A percentile compares a stretch with the other conserved stretches of the same genome.
Conservation (phyloP, 2,113 vertebrate genomes). For the Rhinoptilus africanus region DNA sequence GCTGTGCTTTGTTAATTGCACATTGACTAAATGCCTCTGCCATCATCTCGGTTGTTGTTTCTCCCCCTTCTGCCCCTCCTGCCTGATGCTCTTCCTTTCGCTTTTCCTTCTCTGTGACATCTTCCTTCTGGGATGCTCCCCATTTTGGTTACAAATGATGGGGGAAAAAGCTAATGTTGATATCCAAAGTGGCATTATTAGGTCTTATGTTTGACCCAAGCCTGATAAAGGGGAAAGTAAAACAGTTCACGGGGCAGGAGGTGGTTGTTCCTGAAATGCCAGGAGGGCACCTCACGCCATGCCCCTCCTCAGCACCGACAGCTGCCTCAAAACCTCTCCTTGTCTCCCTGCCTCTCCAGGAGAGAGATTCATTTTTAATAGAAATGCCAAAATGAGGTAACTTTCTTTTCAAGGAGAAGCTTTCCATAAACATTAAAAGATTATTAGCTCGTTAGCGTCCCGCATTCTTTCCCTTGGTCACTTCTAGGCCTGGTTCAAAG, state of each 20-base stretch:
- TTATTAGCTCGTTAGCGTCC: neutral
- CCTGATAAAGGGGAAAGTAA: neutral
- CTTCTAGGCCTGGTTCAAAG: neutral
- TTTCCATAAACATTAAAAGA: neutral
- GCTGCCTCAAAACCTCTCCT: neutral
- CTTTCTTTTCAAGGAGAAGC: neutral
- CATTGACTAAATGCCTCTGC: neutral
- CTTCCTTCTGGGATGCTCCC: neutral
- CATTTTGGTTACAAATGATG: neutral
- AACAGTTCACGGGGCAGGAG: neutral
- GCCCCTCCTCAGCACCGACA: no score
- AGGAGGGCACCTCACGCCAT: neutral
- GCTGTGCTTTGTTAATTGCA: rapidly evolving
- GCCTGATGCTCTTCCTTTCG: neutral
- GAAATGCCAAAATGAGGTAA: neutral
- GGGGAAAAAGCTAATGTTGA: neutral
- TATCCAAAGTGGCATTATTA: neutral
- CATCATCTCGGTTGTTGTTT: neutral
- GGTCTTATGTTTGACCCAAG: neutral
- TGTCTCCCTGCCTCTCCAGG: neutral
- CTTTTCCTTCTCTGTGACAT: neutral
- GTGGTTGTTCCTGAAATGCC: neutral
- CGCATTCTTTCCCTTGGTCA: neutral
- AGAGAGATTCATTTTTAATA: neutral
- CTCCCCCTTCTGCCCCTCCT: neutral